These are phyloP conservation scores for Drosophila lowei DNA, from an alignment of 1,140 invertebrate species.

Conservation along the genomic window DNA sequence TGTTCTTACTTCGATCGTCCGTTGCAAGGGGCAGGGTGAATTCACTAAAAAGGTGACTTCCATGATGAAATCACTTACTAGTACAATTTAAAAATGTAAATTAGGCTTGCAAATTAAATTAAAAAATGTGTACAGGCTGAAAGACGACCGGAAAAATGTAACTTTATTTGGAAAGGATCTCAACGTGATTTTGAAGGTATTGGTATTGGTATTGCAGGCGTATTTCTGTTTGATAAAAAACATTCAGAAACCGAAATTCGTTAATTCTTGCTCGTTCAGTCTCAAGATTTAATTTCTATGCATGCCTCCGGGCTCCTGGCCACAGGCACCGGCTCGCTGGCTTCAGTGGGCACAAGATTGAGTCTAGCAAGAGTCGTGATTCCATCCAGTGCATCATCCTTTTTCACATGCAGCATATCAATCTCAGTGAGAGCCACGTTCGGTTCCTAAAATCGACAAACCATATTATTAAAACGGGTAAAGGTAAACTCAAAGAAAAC, in stretches of 20 bases:
- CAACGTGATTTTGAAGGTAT: constrained; percentile 5
- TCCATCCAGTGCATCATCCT: constrained; percentile 63
- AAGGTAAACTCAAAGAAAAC: constrained; percentile 4
- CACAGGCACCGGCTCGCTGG: constrained; percentile 21
- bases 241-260: constrained; percentile 7
- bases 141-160: constrained; percentile 18
- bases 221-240: neutral
- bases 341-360: constrained; percentile 28
- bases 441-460: constrained; percentile 60
- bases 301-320: constrained; percentile 20
- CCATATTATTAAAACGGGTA: constrained; percentile 4
- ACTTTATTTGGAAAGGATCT: constrained; percentile 32
- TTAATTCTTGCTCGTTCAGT: constrained; percentile 14
- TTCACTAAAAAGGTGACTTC: too few species aligned
- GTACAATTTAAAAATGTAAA: too few species aligned
- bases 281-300: constrained; percentile 33
- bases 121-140: neutral
- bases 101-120: too few species aligned
- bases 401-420: constrained; percentile 77
- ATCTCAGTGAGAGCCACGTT: constrained; percentile 77
- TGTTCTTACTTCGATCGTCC: too few species aligned
- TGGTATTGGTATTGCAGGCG: neutral
- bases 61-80: too few species aligned
- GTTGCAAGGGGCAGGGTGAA: too few species aligned
- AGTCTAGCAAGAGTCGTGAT: constrained; percentile 40